phyloP scores from a whole-genome alignment of 2,888 invertebrate genomes.

The Eilema depressum region DNA sequence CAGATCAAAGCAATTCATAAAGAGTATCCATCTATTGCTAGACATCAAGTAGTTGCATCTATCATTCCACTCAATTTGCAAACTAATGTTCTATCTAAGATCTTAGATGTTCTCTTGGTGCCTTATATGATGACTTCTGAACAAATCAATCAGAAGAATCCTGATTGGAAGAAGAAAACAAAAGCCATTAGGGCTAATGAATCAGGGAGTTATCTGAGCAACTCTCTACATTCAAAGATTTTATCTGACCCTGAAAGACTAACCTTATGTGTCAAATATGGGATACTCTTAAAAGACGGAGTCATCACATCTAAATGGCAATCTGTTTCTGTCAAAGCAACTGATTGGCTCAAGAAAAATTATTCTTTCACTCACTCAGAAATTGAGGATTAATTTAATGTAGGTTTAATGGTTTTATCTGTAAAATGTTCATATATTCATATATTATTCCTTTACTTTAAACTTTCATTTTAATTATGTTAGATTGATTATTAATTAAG shows the following conservation, averaged over 20 bases:
- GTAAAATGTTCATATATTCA: too few relatives aligned
- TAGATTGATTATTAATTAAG: too few relatives aligned
- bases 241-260: background rate
- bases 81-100: background rate
- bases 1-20: background rate
- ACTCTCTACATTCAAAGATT: slow-evolving; percentile 2
- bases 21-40: background rate
- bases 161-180: slow-evolving; percentile 8
- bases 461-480: too few relatives aligned
- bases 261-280: background rate
- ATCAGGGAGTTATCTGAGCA: background rate
- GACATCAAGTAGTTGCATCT: slow-evolving; percentile 9
- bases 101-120: background rate
- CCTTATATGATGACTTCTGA: slow-evolving; percentile 1
- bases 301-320: background rate
- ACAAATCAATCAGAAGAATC: slow-evolving; percentile 13
- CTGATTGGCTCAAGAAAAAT: background rate
- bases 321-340: background rate
- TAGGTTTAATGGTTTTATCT: too few relatives aligned
- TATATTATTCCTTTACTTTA: too few relatives aligned
- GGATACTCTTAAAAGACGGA: background rate
- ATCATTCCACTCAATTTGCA: background rate
- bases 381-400: too few relatives aligned
- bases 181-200: background rate
- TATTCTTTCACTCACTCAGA: background rate